A percentile compares a stretch with the other conserved stretches of the same genome.
These are phyloP conservation scores for Hippocampus kuda DNA, from an alignment of 2,797 vertebrate genomes.

Conservation along the genomic window DNA sequence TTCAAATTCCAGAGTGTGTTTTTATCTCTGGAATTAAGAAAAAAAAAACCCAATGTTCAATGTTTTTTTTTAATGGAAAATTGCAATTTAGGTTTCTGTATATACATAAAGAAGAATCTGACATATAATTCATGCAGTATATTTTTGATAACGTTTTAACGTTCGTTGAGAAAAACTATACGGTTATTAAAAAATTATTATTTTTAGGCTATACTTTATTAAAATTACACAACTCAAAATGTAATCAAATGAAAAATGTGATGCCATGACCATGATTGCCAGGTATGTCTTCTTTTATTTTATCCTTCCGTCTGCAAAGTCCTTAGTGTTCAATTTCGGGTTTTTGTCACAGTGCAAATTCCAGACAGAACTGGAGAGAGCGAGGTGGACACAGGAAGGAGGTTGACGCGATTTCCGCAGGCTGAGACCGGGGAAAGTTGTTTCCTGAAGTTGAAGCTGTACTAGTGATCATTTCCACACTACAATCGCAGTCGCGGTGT, in stretches of 20 bases:
- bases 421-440: conserved; percentile 71
- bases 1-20: neutral
- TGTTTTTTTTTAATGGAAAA: no score
- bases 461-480: conserved; percentile 13
- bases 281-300: neutral
- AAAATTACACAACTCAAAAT: neutral
- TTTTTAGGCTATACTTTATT: no score
- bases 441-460: conserved; percentile 67
- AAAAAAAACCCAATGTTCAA: neutral
- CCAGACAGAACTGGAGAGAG: neutral
- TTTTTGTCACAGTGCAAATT: neutral
- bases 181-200: no score
- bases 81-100: no score
- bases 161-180: no score
- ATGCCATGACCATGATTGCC: neutral
- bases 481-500: neutral
- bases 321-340: neutral
- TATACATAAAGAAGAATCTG: no score
- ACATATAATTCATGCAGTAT: no score
- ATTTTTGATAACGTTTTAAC: no score
- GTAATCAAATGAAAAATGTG: no score
- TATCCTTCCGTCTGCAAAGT: neutral
- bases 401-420: conserved; percentile 66
- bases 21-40: no score
- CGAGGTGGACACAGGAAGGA: conserved; percentile 52